phyloP scores from a whole-genome alignment of 2,888 invertebrate species.

The Epistrophella euchroma region DNA sequence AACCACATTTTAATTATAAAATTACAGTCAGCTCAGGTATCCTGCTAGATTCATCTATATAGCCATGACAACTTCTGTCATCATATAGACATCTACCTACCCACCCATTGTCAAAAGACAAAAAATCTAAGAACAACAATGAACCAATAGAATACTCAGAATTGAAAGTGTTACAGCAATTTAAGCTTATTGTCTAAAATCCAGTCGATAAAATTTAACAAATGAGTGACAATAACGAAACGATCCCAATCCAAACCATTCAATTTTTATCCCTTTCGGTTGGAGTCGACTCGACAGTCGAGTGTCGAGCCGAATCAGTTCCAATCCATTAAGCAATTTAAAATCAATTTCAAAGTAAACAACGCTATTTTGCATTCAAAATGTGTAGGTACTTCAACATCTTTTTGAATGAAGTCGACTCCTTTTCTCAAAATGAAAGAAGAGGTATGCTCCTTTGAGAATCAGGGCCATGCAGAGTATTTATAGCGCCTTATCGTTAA shows the following conservation, averaged over 20 bases:
- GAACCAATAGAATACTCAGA: not conserved
- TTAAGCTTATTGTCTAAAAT: conserved; percentile 32
- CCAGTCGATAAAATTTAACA: conserved; percentile 26
- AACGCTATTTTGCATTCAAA: conserved; percentile 49
- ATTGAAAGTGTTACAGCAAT: conserved; percentile 22
- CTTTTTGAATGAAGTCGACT: conserved; percentile 29
- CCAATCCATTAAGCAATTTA: conserved; percentile 68
- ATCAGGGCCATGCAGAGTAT: not conserved
- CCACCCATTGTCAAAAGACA: not conserved
- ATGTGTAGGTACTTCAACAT: conserved; percentile 23
- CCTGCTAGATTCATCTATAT: no score
- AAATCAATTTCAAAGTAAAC: conserved; percentile 57
- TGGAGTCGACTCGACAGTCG: not conserved
- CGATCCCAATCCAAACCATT: conserved; percentile 17
- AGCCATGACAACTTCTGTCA: no score
- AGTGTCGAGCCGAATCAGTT: conserved; percentile 27
- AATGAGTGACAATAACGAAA: conserved; percentile 18
- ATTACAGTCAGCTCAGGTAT: no score
- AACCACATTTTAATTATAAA: no score
- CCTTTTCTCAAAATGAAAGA: not conserved
- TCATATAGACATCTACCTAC: not conserved
- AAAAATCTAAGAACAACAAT: not conserved
- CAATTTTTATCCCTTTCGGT: conserved; percentile 18
- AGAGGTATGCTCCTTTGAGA: not conserved
- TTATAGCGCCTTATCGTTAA: not conserved